Evolutionary conservation across 1,140 invertebrate species (phyloP).

Genomic region (Schlechtendalia chinensis): DNA sequence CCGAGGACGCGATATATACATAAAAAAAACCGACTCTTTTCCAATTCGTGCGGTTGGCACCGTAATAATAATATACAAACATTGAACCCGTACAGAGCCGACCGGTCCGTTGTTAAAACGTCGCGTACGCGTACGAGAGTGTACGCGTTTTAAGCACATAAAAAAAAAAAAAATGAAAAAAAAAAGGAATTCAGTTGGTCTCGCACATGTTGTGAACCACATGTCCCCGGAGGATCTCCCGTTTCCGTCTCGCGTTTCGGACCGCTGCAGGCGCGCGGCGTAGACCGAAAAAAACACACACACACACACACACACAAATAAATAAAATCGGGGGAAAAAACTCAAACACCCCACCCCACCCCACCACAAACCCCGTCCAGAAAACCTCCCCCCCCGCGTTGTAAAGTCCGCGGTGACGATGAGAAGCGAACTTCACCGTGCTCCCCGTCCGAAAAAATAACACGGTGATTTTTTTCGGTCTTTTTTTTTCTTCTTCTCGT

Average conservation of each 20-base stretch:
- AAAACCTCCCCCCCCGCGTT: not conserved
- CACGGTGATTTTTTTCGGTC: not conserved
- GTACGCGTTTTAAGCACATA: not conserved
- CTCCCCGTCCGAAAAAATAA: not conserved
- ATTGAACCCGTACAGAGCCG: too few species aligned
- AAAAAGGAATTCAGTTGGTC: slow-evolving; percentile 32
- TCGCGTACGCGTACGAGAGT: not conserved
- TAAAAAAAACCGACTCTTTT: too few species aligned
- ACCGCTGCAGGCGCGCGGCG: not conserved
- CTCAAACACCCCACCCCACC: too few species aligned
- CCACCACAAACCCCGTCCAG: not conserved
- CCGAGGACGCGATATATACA: not conserved
- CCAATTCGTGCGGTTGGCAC: too few species aligned
- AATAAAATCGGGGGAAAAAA: too few species aligned
- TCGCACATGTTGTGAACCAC: slow-evolving; percentile 26
- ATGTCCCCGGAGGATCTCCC: slow-evolving; percentile 16
- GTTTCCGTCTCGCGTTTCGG: slow-evolving; percentile 28
- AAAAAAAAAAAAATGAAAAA: not conserved
- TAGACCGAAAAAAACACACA: not conserved
- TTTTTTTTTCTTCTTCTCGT: not conserved
- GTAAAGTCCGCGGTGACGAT: not conserved
- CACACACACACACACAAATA: too few species aligned
- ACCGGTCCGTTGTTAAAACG: too few species aligned
- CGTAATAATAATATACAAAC: too few species aligned
- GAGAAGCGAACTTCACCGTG: not conserved